Evolutionary conservation across 2,888 invertebrate species (phyloP), one percentile per base, ranked within the genome.

Genomic region (Acleris emargana): DNA sequence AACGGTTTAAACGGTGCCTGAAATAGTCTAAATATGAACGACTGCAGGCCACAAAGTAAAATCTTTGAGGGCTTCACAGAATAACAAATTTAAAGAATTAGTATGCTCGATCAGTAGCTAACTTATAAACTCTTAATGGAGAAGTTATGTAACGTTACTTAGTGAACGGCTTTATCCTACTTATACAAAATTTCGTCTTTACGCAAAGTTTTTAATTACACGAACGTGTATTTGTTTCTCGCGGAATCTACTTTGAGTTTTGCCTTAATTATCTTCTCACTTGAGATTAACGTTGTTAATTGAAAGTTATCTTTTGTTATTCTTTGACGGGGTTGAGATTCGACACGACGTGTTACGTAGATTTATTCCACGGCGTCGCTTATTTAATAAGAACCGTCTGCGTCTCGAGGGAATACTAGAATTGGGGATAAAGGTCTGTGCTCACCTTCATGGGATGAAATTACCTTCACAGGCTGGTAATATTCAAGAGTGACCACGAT

Each of bases 101-200:
- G 54, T 55, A 55, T 60, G 60, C 64, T 20, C 45, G 64, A 60
- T 66, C 64, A 50, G 64, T 66, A 49, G 53, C 45, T 32, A 50
- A 59, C 55, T 66, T 60, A 55, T 66, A 66, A 66, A 60, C 55
- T 57, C 55, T 60, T 66, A 66, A 66, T 66, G 59, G 60, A 17
- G 22, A 66, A 66, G 59, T 66, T 60, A 58, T 55, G 51, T 42
- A 17, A 58, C 64, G 59, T 60, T 60, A 66, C 60, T 60, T 28
- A 55, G 28, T 20, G 53, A 49, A 43, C 42, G 28, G 49, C 59
- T 54, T 64, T 50, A 52, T 64, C 64, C 50, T 59, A 59, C 64
- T 64, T 59, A 64, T 43, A 59, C 54, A 64, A 64, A 64, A 59
- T 64, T 64, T 28, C 38, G 54, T 49, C 54, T 53, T 45, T 55